Evolutionary conservation across 2,797 vertebrate genomes (phyloP), one percentile per base, ranked within the genome.

Genomic region (Cryptoblepharus egeriae): DNA sequence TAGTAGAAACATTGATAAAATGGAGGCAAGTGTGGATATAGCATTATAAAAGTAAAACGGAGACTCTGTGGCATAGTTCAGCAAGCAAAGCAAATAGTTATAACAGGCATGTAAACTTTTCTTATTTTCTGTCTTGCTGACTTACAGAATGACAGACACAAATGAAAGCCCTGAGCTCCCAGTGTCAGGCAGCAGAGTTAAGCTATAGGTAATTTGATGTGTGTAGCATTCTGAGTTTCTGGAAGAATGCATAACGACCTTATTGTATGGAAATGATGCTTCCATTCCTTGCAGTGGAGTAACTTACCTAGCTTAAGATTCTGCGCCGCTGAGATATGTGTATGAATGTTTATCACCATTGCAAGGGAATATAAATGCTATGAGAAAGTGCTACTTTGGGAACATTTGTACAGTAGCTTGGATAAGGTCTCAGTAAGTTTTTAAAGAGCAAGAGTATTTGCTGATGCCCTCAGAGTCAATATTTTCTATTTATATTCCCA

Each of bases 101-200:
- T 3, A 42, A 4, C 26, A 61, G 57, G 9, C 32, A 60, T 18
- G 15, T 75, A 75, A 60, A 12, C 16, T 3, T 39, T 37, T 30
- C 35, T 32, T n/a, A 61, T 18, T n/a, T 3, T 63, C 22, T n/a
- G 24, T 82, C 16, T 76, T 75, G 45, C 42, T 77, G 45, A 30
- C 35, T 52, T 26, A 58, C 57, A n/a, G 52, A 77, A 24, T n/a
- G 28, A 9, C 42, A 80, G 73, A 69, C 73, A 87, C 65, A 67
- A 60, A 86, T 82, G 57, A 81, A 81, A 84, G 42, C 60, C 72
- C 79, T 84, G 69, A 75, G 77, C 71, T 6, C 72, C n/a, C 70
- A 55, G 77, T 82, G 69, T 71, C 74, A 82, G 63, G 77, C 70
- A 77, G 77, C 82, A 90, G 86, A 86, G 77, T 83, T 82, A 86